Evolutionary conservation across 1,140 invertebrate genomes (phyloP).

Genomic region (Zaprionus taronus): DNA sequence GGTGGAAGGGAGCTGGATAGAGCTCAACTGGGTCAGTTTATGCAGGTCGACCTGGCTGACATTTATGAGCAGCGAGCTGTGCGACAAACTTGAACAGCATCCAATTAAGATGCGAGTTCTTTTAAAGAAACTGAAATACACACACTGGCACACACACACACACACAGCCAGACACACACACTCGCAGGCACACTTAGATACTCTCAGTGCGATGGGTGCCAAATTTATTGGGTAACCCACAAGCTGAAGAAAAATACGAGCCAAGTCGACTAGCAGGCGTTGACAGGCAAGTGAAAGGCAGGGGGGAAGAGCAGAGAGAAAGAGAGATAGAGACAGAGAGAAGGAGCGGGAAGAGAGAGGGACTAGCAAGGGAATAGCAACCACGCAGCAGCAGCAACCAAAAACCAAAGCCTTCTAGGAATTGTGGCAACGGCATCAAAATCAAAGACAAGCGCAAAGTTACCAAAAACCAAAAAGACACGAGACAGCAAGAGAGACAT

Average conservation of each 20-base stretch:
- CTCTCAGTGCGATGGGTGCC: slow-evolving; percentile 40
- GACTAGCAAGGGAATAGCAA: slow-evolving; percentile 37
- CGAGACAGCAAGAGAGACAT: slow-evolving; percentile 42
- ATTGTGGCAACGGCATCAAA: slow-evolving; percentile 76
- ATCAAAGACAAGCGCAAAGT: slow-evolving; percentile 71
- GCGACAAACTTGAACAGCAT: slow-evolving; percentile 44
- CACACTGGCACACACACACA: slow-evolving; percentile 36
- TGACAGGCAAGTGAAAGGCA: slow-evolving; percentile 9
- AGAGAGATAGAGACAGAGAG: not conserved
- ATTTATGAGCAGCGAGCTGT: slow-evolving; percentile 65
- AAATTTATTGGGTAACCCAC: slow-evolving; percentile 70
- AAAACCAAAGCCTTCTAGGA: slow-evolving; percentile 68
- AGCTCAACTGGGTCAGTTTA: slow-evolving; percentile 78
- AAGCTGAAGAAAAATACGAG: slow-evolving; percentile 64
- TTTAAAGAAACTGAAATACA: slow-evolving; percentile 27
- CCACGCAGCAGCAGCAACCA: slow-evolving; percentile 25
- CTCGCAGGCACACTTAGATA: not conserved
- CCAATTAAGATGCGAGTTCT: slow-evolving; percentile 68
- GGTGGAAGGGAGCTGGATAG: slow-evolving; percentile 25
- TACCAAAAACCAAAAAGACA: slow-evolving; percentile 65
- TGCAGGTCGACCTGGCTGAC: slow-evolving; percentile 72
- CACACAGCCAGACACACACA: not conserved
- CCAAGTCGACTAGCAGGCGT: slow-evolving; percentile 20
- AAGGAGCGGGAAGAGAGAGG: not conserved
- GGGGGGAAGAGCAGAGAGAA: not conserved